These are phyloP conservation scores for Malurus alboscapulatus DNA, from an alignment of 2,113 vertebrate genomes.

Conservation along the genomic window DNA sequence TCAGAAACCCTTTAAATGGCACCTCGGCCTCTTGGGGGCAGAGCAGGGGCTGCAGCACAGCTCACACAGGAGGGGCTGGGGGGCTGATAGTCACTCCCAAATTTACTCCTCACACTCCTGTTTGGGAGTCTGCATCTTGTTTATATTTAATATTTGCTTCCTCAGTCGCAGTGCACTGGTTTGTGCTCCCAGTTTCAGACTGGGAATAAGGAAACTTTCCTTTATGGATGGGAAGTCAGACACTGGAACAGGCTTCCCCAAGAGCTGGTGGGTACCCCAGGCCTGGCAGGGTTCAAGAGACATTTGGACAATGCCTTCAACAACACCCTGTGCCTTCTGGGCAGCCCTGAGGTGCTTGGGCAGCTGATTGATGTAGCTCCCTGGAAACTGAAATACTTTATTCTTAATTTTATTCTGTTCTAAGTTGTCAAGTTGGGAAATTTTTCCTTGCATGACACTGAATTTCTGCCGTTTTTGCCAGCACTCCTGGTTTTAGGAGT, in stretches of 20 bases:
- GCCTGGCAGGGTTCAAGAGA: background rate
- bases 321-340: accelerated
- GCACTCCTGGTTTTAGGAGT: background rate
- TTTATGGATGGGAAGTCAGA: background rate
- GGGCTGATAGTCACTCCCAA: background rate
- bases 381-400: background rate
- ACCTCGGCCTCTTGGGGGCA: background rate
- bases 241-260: background rate
- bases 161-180: background rate
- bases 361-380: background rate
- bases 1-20: background rate
- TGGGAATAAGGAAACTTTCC: background rate
- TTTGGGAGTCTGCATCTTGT: background rate
- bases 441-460: background rate
- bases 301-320: background rate
- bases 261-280: background rate
- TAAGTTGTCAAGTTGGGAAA: background rate
- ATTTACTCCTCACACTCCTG: background rate
- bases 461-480: background rate
- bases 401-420: background rate
- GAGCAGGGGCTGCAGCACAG: background rate
- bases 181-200: background rate
- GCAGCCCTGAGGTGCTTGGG: background rate
- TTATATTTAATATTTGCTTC: background rate
- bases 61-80: background rate